Percentiles rank a stretch among this genome's conserved stretches.
Conservation (phyloP, 2,113 vertebrate genomes). For the Aegypius monachus region DNA sequence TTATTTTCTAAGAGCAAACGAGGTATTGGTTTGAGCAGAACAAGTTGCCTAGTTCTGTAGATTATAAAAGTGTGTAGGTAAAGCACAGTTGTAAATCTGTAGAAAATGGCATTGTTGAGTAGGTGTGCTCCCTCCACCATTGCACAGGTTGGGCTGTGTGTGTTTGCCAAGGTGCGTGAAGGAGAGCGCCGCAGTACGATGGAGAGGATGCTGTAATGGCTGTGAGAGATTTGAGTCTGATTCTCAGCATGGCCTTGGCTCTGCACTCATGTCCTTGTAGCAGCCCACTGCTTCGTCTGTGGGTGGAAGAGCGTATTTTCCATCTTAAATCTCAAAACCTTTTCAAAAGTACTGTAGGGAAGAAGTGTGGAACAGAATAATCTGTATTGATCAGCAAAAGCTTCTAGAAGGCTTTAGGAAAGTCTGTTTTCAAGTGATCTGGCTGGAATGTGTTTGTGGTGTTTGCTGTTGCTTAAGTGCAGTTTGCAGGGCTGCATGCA, state of each 20-base stretch:
- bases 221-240: rapidly evolving
- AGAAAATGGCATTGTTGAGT: background rate
- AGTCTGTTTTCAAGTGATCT: background rate
- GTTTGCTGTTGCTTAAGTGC: background rate
- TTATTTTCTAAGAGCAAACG: background rate
- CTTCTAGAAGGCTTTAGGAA: background rate
- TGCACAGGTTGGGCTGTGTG: background rate
- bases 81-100: background rate
- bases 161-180: background rate
- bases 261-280: background rate
- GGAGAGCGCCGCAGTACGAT: background rate
- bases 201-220: background rate
- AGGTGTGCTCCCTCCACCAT: rapidly evolving
- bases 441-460: background rate
- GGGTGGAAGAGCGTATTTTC: background rate
- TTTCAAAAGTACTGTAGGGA: background rate
- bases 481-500: background rate
- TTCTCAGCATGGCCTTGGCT: background rate
- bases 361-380: background rate
- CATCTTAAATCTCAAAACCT: background rate
- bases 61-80: rapidly evolving
- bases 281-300: background rate
- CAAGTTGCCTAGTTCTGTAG: background rate
- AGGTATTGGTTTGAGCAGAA: background rate
- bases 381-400: background rate